Conservation (phyloP, 2,113 vertebrate species). For the Heteronetta atricapilla region DNA sequence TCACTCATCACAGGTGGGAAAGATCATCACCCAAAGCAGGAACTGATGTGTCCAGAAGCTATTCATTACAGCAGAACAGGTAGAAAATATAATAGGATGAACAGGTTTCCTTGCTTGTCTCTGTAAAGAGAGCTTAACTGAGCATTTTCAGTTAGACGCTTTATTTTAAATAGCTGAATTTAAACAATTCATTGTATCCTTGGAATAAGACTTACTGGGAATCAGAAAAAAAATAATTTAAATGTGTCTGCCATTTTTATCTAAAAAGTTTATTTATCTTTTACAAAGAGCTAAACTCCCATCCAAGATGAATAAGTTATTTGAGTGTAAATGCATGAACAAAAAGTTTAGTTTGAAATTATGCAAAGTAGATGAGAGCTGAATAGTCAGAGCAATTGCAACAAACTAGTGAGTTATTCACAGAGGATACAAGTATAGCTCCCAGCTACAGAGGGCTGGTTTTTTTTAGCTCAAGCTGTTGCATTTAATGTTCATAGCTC, state of each 20-base stretch:
- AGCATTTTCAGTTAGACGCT: neutral
- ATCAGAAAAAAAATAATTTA: neutral
- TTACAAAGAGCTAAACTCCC: neutral
- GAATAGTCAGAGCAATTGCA: neutral
- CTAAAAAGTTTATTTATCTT: neutral
- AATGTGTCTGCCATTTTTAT: neutral
- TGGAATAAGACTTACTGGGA: neutral
- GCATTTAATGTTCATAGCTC: neutral
- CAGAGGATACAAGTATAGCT: neutral
- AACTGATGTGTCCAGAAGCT: neutral
- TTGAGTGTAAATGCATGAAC: neutral
- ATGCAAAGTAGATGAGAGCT: neutral
- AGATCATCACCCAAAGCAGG: neutral
- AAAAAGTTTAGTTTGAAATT: conserved; percentile 10
- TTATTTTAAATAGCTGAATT: neutral
- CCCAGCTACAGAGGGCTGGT: neutral
- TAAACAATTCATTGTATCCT: neutral
- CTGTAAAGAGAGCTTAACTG: neutral
- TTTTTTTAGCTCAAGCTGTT: neutral
- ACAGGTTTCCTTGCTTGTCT: neutral
- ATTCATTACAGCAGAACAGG: neutral
- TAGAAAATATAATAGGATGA: neutral
- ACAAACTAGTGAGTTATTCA: neutral
- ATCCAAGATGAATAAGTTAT: neutral
- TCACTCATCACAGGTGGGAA: neutral